These are phyloP conservation scores for Mnemiopsis leidyi DNA, from an alignment of 37 sponge, comb jelly and placozoan genomes.

Conservation along the genomic window DNA sequence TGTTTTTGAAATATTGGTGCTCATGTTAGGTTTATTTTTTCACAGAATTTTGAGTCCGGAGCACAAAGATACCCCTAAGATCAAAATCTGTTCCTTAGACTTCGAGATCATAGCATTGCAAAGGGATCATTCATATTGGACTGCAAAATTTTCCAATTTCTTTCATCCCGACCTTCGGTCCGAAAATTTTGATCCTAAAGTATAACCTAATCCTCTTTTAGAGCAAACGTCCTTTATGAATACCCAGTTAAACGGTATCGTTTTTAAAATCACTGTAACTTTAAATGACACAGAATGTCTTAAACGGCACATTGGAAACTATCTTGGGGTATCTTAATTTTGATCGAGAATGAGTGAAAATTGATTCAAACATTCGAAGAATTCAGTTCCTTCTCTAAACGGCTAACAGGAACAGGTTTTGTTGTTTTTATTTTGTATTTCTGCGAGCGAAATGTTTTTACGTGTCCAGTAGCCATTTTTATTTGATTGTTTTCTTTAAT, in stretches of 20 bases:
- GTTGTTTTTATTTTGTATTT: constrained; percentile 66
- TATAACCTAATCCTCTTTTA: too few species aligned
- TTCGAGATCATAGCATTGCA: too few species aligned
- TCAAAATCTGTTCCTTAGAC: too few species aligned
- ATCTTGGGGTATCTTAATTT: background rate
- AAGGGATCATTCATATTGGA: too few species aligned
- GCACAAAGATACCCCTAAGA: background rate
- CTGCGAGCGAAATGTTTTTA: constrained; percentile 65
- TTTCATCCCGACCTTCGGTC: too few species aligned
- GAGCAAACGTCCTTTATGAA: too few species aligned
- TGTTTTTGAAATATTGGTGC: constrained; percentile 23
- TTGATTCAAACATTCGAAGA: constrained; percentile 52
- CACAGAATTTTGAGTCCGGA: constrained; percentile 17
- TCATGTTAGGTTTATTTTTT: constrained; percentile 50
- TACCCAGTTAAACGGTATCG: too few species aligned
- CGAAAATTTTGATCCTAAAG: too few species aligned
- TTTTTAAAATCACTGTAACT: too few species aligned
- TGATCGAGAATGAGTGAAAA: constrained; percentile 55
- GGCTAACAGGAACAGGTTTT: constrained; percentile 12
- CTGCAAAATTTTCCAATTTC: too few species aligned
- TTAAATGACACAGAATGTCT: too few species aligned
- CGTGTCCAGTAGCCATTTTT: constrained; percentile 60
- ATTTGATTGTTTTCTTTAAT: constrained; percentile 62
- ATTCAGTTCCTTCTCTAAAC: constrained; percentile 28
- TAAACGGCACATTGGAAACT: background rate